These are phyloP conservation scores for Glyphotaelius pellucidus DNA, from an alignment of 2,888 invertebrate genomes.

Conservation along the genomic window DNA sequence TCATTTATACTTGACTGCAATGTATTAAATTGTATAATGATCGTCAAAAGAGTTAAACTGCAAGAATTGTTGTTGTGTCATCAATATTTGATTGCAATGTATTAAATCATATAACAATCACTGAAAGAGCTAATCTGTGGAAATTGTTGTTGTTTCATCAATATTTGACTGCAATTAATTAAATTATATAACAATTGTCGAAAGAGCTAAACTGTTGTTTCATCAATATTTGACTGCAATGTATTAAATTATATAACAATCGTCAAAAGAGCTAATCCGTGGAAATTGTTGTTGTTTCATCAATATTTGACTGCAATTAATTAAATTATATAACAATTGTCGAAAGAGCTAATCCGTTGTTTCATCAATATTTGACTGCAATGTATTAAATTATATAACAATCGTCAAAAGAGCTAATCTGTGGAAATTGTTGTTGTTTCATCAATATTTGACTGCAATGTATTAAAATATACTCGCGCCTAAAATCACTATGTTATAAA, in stretches of 20 bases:
- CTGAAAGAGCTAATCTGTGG: slow-evolving; percentile 4
- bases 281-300: too few relatives aligned
- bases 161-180: slow-evolving; percentile 59
- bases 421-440: slow-evolving; percentile 51
- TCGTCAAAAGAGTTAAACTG: not conserved
- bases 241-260: too few relatives aligned
- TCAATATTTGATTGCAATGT: slow-evolving; percentile 58
- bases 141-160: slow-evolving; percentile 50
- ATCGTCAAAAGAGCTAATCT: not conserved
- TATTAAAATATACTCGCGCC: slow-evolving; percentile 61
- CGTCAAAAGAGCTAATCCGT: too few relatives aligned
- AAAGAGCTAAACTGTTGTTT: too few relatives aligned
- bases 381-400: slow-evolving; percentile 55
- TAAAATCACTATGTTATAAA: slow-evolving; percentile 61
- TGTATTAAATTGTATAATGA: too few relatives aligned
- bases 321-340: too few relatives aligned
- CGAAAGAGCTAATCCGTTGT: slow-evolving; percentile 33
- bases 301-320: too few relatives aligned
- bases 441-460: slow-evolving; percentile 59
- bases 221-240: too few relatives aligned
- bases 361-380: slow-evolving; percentile 58
- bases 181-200: too few relatives aligned
- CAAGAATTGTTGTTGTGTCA: slow-evolving; percentile 56
- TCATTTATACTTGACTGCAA: too few relatives aligned
- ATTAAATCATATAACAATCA: slow-evolving; percentile 47